Evolutionary conservation across 1,140 invertebrate genomes (phyloP).

Genomic region (Euura lappo): DNA sequence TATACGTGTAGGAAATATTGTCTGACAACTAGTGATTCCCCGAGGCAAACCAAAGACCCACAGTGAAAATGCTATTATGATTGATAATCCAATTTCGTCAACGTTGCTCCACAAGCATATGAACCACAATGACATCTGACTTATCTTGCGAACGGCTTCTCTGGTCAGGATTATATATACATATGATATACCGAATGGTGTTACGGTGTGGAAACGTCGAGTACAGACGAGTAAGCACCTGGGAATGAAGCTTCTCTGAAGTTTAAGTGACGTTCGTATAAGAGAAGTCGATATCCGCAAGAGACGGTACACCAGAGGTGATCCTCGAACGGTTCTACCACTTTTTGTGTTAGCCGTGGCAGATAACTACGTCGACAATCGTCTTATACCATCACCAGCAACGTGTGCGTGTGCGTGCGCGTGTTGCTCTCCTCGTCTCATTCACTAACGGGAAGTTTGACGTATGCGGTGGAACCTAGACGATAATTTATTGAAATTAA

Average conservation of each 20-base stretch:
- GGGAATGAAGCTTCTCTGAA: background rate
- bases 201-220: too few species aligned
- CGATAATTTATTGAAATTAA: constrained; percentile 39
- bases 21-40: too few species aligned
- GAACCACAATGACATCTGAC: too few species aligned
- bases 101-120: too few species aligned
- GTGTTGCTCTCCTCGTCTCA: constrained; percentile 2
- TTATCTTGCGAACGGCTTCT: background rate
- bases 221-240: background rate
- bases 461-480: constrained; percentile 29
- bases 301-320: background rate
- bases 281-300: background rate
- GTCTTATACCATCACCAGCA: background rate
- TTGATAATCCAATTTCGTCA: background rate
- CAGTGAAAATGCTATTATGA: background rate
- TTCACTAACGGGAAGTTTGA: constrained; percentile 46
- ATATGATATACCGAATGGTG: too few species aligned
- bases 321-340: background rate
- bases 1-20: too few species aligned
- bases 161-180: background rate
- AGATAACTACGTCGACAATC: constrained; percentile 1
- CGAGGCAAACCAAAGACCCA: too few species aligned
- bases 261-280: background rate
- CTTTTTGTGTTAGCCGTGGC: background rate
- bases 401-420: background rate